Percentiles rank a stretch among this genome's conserved stretches.
These are phyloP conservation scores for Campodea augens DNA, from an alignment of 1,140 invertebrate genomes.

Conservation along the genomic window DNA sequence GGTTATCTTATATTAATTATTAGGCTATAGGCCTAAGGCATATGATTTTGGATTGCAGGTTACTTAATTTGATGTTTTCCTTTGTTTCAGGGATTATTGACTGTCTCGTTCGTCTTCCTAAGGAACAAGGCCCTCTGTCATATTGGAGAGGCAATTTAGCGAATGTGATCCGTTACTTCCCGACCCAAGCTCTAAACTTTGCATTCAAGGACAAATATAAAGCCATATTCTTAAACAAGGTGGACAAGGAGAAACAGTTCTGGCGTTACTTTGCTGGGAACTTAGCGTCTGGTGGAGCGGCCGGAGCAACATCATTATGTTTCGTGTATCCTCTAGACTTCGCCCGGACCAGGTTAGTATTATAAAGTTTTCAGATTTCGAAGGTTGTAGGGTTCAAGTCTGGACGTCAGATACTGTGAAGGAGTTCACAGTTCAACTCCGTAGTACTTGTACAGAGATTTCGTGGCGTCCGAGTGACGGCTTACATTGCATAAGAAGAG, in stretches of 20 bases:
- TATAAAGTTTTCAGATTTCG: too few relatives aligned
- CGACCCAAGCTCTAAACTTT: constrained; percentile 88
- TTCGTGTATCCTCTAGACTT: constrained; percentile 93
- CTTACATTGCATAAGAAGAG: too few relatives aligned
- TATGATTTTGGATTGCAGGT: too few relatives aligned
- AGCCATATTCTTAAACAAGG: constrained; percentile 54
- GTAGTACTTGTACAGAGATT: too few relatives aligned
- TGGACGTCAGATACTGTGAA: too few relatives aligned
- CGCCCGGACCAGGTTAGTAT: constrained; percentile 84
- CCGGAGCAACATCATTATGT: constrained; percentile 81
- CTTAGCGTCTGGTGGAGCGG: constrained; percentile 79
- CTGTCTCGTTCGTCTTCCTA: constrained; percentile 67
- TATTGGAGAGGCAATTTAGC: constrained; percentile 92
- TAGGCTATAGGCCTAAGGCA: too few relatives aligned
- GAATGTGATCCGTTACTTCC: constrained; percentile 85
- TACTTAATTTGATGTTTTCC: too few relatives aligned
- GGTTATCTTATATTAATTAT: too few relatives aligned
- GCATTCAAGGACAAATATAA: constrained; percentile 88
- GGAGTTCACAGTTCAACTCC: too few relatives aligned
- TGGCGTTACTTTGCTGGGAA: constrained; percentile 71
- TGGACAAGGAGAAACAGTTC: constrained; percentile 74
- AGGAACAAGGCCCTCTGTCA: constrained; percentile 65
- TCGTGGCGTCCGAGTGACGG: too few relatives aligned
- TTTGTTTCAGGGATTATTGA: constrained; percentile 53
- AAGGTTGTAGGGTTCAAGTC: too few relatives aligned